Base-by-base conservation (phyloP, 2,888 invertebrate species). In the Meteorus colon region DNA sequence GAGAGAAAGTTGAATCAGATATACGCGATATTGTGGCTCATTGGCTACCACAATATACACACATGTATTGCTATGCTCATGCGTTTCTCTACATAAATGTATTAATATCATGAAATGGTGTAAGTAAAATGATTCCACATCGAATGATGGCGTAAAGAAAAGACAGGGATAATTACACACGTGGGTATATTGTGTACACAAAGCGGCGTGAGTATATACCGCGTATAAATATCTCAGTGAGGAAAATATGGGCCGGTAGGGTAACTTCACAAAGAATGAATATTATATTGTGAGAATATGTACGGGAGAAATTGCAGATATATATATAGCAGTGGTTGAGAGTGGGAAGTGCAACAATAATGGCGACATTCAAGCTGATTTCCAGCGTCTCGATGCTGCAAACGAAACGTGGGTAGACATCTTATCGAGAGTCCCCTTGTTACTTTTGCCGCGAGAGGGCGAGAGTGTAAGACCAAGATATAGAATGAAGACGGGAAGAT, bases 291-390 rank as follows among this genome's bases (percentile, higher is more conserved):
- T 76, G 71, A 75, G 76, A 63, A 76, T 76, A 59, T 59, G 51
- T 48, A 48, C 29, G 59, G 62, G 60, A 60, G 51, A 60, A 66
- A 71, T 72, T 76, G 70, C 62, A 73, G 41, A 63, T 48, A 75
- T 51, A 69, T 34, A 72, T 62, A 27, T 73, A 74, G 45, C 55
- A 37, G 51, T 62, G 45, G 71, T 72, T 55, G 48, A 69, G 66
- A 63, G 76, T 76, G 75, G 73, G 83, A 82, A 79, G 77, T 81
- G 81, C 78, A 59, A 83, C 83, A 84, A 85, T 84, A 86, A 86
- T 85, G 84, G 83, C 79, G 81, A 74, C 84, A 82, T 85, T 85
- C 85, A 55, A 19, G 82, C 80, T 80, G 85, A 86, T 85, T 85
- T 86, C 83, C 84, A 82, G 82, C 85, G 82, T 83, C 83, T 82